These are phyloP conservation scores for Malurus splendens DNA, from an alignment of 2,797 vertebrate genomes.

Conservation along the genomic window DNA sequence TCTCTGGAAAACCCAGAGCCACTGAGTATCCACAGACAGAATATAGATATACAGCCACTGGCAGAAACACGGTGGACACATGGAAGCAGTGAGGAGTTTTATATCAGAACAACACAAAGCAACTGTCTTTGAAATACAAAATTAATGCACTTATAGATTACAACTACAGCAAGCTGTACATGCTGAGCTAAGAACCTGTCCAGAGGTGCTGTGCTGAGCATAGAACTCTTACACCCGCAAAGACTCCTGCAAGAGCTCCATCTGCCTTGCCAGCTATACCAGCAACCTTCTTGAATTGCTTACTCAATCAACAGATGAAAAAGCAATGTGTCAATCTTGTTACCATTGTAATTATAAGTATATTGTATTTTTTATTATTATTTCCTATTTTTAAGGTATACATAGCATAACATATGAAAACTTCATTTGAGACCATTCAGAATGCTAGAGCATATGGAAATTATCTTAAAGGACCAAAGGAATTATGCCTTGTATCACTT, in stretches of 20 bases:
- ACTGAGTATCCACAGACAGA: background rate
- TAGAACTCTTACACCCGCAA: background rate
- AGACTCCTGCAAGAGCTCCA: background rate
- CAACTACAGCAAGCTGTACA: background rate
- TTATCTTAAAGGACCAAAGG: background rate
- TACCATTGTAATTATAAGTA: background rate
- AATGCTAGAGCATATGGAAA: background rate
- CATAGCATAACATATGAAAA: background rate
- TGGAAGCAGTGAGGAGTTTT: background rate
- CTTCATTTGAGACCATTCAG: background rate
- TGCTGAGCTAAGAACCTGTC: too few relatives aligned
- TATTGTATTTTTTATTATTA: background rate
- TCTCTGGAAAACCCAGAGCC: background rate
- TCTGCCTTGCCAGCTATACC: background rate
- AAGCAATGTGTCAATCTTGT: background rate
- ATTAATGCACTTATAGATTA: background rate
- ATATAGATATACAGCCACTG: background rate
- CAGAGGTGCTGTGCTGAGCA: background rate
- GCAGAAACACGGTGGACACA: background rate
- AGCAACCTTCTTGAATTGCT: background rate
- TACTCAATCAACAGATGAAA: background rate
- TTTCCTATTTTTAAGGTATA: background rate
- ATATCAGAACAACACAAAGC: background rate
- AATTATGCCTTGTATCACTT: background rate
- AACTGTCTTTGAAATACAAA: background rate